Percentiles rank a stretch among this genome's conserved stretches.
Evolutionary conservation across 2,797 vertebrate species (phyloP).

Genomic region (Ctenochaetus hawaiiensis): DNA sequence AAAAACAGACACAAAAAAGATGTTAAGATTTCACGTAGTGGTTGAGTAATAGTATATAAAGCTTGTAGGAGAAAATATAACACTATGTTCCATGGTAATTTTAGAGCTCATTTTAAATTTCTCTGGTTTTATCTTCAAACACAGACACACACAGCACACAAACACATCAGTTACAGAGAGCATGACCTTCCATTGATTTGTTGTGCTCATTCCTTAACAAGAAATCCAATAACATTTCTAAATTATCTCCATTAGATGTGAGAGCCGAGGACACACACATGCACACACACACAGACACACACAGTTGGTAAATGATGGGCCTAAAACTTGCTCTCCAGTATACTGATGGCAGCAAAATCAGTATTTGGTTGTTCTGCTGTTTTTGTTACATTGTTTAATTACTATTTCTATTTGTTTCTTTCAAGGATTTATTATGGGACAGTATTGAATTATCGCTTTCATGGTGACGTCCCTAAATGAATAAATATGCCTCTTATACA

Average conservation of each 20-base stretch:
- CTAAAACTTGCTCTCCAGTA: conserved; percentile 5
- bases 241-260: conserved; percentile 19
- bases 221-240: conserved; percentile 16
- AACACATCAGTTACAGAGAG: conserved; percentile 7
- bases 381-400: background rate
- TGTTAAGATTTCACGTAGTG: conserved; percentile 18
- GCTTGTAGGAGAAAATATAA: background rate
- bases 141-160: background rate
- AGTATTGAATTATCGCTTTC: conserved; percentile 12
- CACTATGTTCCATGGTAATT: background rate
- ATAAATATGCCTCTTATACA: background rate
- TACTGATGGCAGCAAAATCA: conserved; percentile 25
- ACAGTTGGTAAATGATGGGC: conserved; percentile 2
- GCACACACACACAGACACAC: background rate
- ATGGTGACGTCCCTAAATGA: conserved; percentile 4
- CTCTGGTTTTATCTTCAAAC: background rate
- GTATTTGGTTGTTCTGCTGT: conserved; percentile 3
- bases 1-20: conserved; percentile 17
- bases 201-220: conserved; percentile 12
- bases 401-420: too few relatives aligned
- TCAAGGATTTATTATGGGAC: too few relatives aligned
- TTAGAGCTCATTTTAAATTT: background rate
- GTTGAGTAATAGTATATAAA: conserved; percentile 4
- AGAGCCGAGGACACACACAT: background rate
- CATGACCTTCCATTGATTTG: conserved; percentile 14